Evolutionary conservation across 2,797 vertebrate genomes (phyloP).

Genomic region (Argya squamiceps): DNA sequence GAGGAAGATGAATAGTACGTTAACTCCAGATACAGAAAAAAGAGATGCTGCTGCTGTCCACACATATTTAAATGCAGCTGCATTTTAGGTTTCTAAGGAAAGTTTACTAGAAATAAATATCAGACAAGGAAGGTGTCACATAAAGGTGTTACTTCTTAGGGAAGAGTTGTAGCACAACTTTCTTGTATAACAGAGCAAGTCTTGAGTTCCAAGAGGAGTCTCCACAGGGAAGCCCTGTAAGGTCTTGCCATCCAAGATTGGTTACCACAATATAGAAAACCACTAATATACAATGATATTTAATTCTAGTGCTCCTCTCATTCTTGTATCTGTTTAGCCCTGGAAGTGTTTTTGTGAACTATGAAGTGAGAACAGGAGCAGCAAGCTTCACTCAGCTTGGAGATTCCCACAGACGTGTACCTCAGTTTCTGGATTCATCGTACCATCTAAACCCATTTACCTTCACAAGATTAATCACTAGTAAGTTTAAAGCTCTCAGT

Average conservation of each 20-base stretch:
- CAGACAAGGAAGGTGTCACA: neutral
- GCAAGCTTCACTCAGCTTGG: constrained; percentile 11
- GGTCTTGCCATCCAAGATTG: neutral
- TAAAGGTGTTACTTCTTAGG: neutral
- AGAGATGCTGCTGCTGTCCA: neutral
- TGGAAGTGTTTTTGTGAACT: constrained; percentile 80
- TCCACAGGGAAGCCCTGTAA: neutral
- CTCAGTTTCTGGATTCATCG: neutral
- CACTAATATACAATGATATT: neutral
- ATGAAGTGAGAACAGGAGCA: constrained; percentile 48
- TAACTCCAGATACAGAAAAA: neutral
- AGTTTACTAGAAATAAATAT: neutral
- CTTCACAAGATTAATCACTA: constrained; percentile 31
- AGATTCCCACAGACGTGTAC: constrained; percentile 53
- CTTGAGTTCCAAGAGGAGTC: neutral
- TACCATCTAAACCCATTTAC: constrained; percentile 22
- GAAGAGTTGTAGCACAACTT: neutral
- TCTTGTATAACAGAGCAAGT: neutral
- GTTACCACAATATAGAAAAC: neutral
- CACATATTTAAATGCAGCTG: neutral
- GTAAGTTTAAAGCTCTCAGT: constrained; percentile 35
- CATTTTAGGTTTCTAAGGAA: neutral
- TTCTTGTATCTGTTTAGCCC: constrained; percentile 66
- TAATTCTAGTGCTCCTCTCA: neutral
- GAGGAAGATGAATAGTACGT: neutral